Evolutionary conservation across 2,888 invertebrate genomes (phyloP).

Genomic region (Julus scandinavius): DNA sequence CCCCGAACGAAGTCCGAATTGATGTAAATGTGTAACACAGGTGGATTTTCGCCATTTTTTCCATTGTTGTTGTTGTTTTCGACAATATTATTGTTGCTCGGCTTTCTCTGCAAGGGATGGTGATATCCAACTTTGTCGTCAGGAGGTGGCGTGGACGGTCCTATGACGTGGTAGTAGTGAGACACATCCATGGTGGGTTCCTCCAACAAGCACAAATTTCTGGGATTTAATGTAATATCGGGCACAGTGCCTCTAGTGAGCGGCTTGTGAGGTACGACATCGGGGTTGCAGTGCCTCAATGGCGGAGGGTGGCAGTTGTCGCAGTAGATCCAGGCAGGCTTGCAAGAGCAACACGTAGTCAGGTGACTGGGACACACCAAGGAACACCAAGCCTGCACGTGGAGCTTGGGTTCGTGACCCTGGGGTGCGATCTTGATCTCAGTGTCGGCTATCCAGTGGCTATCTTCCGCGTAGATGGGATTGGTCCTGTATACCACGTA

Average conservation of each 20-base stretch:
- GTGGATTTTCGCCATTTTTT: not conserved
- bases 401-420: conserved; percentile 39
- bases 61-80: not conserved
- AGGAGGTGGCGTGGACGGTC: not conserved
- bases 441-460: not conserved
- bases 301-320: conserved; percentile 48
- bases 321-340: conserved; percentile 51
- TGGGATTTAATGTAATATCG: not conserved
- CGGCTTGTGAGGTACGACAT: not conserved
- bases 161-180: conserved; percentile 49
- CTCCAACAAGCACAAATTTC: not conserved
- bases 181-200: not conserved
- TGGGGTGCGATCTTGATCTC: not conserved
- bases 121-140: not conserved
- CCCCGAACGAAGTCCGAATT: conserved; percentile 50
- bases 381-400: conserved; percentile 51
- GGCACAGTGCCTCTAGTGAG: no score
- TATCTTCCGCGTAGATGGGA: conserved; percentile 49
- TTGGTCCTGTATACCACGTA: conserved; percentile 48
- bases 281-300: not conserved
- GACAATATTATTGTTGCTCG: not conserved
- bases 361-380: conserved; percentile 48
- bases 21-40: conserved; percentile 50
- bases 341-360: conserved; percentile 40
- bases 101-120: not conserved